Evolutionary conservation across 2,888 invertebrate species (phyloP), one percentile per base, ranked within the genome.

Genomic region (Pseudococcus longispinus): DNA sequence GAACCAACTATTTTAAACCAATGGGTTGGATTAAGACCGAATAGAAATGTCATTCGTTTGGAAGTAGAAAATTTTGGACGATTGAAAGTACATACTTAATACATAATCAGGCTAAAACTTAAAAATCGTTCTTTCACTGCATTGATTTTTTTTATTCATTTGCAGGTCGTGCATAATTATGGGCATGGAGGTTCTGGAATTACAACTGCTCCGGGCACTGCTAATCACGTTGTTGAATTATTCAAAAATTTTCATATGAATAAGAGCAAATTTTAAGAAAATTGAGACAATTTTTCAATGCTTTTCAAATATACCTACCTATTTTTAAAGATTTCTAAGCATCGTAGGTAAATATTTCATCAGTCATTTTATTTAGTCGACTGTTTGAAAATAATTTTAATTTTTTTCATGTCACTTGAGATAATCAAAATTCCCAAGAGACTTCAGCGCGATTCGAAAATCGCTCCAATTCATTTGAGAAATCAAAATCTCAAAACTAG

Each of bases 141-240:
- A 13, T 9, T 46, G 13, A 46, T 46, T 46, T 15, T 9, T 84
- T 37, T 29, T 13, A 29, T 32, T 51, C n/a, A 29, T 74, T 90
- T 88, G 88, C 92, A 94, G 92, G 92, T 98, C 51, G 94, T 98
- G 9, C 98, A 98, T 90, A 97, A 98, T 91, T 98, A 98, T 90
- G 98, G 98, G 0, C 98, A 98, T 90, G 97, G 98, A 0, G 97
- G 97, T 0, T 97, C 97, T 90, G 98, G 98, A 0, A 95, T 98
- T 0, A 95, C 95, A 88, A 94, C 96, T 51, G 95, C 96, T 6
- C 98, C 98, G 42, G 98, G 98, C 11, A 97, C 97, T 0, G 94
- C 95, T 0, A 92, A 93, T 88, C 92, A 96, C 89, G 96, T 97
- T 0, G 94, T 96, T 0, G 90, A 93, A 84, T 91, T 96, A 23